phyloP scores from a whole-genome alignment of 2,797 vertebrate species.

The Liasis olivaceus region DNA sequence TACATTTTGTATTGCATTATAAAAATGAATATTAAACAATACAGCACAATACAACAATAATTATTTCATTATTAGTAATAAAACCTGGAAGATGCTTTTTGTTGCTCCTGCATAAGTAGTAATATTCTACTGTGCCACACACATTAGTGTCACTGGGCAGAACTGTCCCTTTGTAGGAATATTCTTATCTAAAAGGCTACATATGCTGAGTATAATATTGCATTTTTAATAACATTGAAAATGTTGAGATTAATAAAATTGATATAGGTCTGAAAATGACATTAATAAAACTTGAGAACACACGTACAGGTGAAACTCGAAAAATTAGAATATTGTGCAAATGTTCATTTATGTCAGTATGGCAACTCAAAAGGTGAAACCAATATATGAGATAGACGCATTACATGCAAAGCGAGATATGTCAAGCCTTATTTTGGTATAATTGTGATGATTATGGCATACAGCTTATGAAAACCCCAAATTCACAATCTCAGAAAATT shows the following conservation, averaged over 20 bases:
- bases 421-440: no score
- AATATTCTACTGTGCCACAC: constrained; percentile 58
- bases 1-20: constrained; percentile 78
- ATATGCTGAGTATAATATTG: constrained; percentile 65
- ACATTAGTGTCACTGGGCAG: constrained; percentile 54
- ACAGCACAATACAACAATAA: constrained; percentile 82
- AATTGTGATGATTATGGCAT: no score
- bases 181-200: constrained; percentile 66
- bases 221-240: constrained; percentile 69
- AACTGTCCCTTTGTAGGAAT: constrained; percentile 58
- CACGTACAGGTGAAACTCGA: constrained; percentile 33
- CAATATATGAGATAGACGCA: no score
- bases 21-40: constrained; percentile 85
- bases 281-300: constrained; percentile 59
- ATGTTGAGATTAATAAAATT: constrained; percentile 68
- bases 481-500: no score
- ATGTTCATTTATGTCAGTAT: no score
- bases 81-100: constrained; percentile 64
- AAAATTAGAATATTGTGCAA: no score
- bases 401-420: no score
- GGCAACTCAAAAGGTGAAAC: no score
- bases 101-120: constrained; percentile 33
- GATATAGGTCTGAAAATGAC: constrained; percentile 65
- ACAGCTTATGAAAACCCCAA: no score
- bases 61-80: constrained; percentile 68